Percentiles rank a stretch among this genome's conserved stretches.
Conservation (phyloP, 2,113 vertebrate genomes). For the Thinocorus orbignyianus region DNA sequence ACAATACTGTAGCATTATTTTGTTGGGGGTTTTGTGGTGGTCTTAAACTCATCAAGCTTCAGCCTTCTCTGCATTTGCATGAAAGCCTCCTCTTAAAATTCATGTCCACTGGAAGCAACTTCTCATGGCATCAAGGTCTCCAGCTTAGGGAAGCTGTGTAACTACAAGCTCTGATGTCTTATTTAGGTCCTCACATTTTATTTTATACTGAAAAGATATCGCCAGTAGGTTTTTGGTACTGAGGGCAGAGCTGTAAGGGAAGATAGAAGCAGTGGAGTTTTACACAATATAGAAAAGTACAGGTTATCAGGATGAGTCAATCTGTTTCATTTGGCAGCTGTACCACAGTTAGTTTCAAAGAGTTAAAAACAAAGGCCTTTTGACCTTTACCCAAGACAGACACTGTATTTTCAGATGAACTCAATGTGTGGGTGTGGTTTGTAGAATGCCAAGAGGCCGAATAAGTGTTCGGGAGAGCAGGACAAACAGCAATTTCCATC, state of each 20-base stretch:
- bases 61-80: not conserved
- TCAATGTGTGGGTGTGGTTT: not conserved
- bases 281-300: not conserved
- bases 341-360: not conserved
- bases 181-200: not conserved
- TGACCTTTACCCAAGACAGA: not conserved
- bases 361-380: not conserved
- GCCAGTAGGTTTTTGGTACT: not conserved
- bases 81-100: not conserved
- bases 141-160: not conserved
- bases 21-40: not conserved
- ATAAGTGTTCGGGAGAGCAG: not conserved
- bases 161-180: not conserved
- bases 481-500: not conserved
- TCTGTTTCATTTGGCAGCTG: not conserved
- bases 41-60: not conserved
- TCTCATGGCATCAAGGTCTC: not conserved
- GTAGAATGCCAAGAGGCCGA: not conserved
- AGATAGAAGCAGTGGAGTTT: not conserved
- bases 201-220: not conserved
- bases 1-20: rapidly evolving
- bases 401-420: not conserved
- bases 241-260: not conserved
- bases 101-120: not conserved
- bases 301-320: not conserved